phyloP scores from a whole-genome alignment of 2,797 vertebrate genomes.

The Aratinga solstitialis region DNA sequence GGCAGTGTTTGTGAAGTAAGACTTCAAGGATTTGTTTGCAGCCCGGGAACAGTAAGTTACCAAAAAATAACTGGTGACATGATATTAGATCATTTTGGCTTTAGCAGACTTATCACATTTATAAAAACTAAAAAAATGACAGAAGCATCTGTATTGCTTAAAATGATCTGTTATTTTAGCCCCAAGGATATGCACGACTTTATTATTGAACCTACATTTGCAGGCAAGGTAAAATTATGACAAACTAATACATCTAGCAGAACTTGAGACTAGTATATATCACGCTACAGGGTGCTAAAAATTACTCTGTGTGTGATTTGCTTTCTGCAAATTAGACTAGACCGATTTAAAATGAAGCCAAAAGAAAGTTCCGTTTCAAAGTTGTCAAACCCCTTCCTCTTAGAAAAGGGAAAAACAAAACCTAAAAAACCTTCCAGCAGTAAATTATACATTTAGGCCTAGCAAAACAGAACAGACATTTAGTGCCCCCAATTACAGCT shows the following conservation, averaged over 20 bases:
- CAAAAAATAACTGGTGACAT: not conserved
- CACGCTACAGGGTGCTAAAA: not conserved
- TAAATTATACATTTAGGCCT: conserved; percentile 11
- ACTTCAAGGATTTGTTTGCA: not conserved
- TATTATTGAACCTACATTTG: not conserved
- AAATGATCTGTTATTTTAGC: not conserved
- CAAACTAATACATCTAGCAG: not conserved
- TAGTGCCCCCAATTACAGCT: conserved; percentile 12
- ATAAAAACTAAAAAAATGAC: not conserved
- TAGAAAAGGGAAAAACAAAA: not conserved
- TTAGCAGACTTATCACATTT: not conserved
- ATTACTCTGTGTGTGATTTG: not conserved
- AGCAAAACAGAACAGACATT: not conserved
- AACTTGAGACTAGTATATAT: not conserved
- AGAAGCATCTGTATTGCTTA: not conserved
- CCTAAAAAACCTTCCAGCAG: not conserved
- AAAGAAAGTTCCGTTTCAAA: not conserved
- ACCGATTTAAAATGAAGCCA: not conserved
- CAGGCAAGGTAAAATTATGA: not conserved
- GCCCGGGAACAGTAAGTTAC: not conserved
- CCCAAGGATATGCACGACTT: not conserved
- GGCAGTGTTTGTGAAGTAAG: not conserved
- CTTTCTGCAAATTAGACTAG: not conserved
- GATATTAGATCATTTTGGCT: not conserved
- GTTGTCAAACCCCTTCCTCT: not conserved